Evolutionary conservation across 2,797 vertebrate genomes (phyloP).

Genomic region (Mormyrops boulengeri): DNA sequence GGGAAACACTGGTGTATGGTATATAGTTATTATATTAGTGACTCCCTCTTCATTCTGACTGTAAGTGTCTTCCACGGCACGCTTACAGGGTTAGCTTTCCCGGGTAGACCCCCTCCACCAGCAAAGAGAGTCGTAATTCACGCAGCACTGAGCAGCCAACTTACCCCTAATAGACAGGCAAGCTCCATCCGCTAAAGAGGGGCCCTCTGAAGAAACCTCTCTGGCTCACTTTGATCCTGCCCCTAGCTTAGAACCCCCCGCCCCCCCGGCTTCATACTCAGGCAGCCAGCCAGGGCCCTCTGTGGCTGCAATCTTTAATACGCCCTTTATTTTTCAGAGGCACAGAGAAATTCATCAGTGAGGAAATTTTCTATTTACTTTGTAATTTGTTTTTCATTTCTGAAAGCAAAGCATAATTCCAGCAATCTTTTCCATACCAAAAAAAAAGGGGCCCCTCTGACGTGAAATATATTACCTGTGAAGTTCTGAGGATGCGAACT

Average conservation of each 20-base stretch:
- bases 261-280: neutral
- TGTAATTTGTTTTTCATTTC: neutral
- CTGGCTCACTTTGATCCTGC: neutral
- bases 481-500: neutral
- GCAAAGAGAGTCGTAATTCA: neutral
- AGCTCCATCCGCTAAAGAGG: neutral
- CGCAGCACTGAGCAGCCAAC: neutral
- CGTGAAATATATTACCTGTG: neutral
- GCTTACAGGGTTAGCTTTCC: neutral
- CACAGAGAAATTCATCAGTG: neutral
- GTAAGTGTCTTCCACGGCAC: neutral
- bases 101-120: neutral
- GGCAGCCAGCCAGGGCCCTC: neutral
- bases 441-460: neutral
- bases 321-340: neutral
- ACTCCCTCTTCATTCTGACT: neutral
- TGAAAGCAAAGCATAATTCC: neutral
- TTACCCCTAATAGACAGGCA: neutral
- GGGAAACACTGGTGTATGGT: neutral
- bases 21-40: neutral
- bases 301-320: neutral
- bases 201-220: neutral
- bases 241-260: neutral
- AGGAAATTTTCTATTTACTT: neutral
- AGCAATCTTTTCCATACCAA: neutral